Percentiles rank a stretch among this genome's conserved stretches.
Evolutionary conservation across 2,888 invertebrate genomes (phyloP).

Genomic region (Zonitis immaculata): DNA sequence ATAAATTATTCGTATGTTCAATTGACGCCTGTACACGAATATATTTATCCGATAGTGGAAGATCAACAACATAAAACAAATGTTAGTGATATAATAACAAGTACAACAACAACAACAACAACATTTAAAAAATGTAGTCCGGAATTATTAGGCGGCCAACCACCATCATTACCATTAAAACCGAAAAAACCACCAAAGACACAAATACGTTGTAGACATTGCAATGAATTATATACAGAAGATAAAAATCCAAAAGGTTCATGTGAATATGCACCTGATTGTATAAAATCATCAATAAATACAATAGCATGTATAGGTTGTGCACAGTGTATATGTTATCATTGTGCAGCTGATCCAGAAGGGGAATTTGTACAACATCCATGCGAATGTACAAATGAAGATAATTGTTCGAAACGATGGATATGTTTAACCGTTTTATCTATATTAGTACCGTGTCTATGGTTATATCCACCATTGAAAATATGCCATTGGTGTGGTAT

Average conservation of each 20-base stretch:
- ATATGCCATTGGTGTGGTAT: conserved; percentile 80
- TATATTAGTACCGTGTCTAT: conserved; percentile 86
- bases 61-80: conserved; percentile 39
- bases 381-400: conserved; percentile 71
- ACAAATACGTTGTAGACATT: conserved; percentile 59
- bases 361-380: conserved; percentile 83
- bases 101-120: conserved; percentile 20
- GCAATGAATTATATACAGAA: conserved; percentile 75
- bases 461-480: conserved; percentile 86
- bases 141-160: conserved; percentile 20
- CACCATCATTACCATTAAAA: conserved; percentile 33
- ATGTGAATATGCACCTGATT: conserved; percentile 83
- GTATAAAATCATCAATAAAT: conserved; percentile 73
- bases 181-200: conserved; percentile 25
- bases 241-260: conserved; percentile 83
- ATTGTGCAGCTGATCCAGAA: conserved; percentile 88
- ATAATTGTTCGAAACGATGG: conserved; percentile 79
- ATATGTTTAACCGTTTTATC: conserved; percentile 78
- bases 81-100: conserved; percentile 53
- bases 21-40: conserved; percentile 77
- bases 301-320: conserved; percentile 63
- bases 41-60: conserved; percentile 75
- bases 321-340: conserved; percentile 87
- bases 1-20: conserved; percentile 83
- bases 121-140: conserved; percentile 59